Base-by-base conservation (phyloP, 2,888 invertebrate species). In the Ptilodon capucinus region DNA sequence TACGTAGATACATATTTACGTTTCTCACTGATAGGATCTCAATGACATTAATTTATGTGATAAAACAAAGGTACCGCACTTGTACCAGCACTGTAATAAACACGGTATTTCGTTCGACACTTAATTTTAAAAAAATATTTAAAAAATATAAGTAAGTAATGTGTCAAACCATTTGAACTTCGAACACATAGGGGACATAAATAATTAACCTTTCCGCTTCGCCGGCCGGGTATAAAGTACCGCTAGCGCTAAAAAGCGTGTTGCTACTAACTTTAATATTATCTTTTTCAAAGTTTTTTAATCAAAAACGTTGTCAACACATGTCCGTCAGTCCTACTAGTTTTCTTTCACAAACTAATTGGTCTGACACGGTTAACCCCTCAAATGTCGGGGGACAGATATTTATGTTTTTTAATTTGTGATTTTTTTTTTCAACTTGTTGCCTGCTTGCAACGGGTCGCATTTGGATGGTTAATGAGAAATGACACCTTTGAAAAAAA, bases 341-440 rank as follows among this genome's bases (percentile, higher is more conserved):
- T 73, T 80, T 79, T 84, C 85, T 84, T 87, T 87, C 83, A 84
- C 75, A 61, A 76, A 86, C 89, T 89, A 89, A 89, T 89, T 89
- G 90, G 84, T 87, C 76, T 88, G 88, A 86, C 89, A 81, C 72
- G 69, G 73, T 64, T 73, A 76, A 79, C 79, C 84, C 81, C 79
- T 73, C 76, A 60, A 70, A 60, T 69, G 69, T 66, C 61, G 63
- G 67, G 58, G 66, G 65, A 62, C 64, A 69, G 61, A 56, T 65
- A 52, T 64, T 72, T 75, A 40, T 40, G 14, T 82, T 83, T 84
- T 82, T 76, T 70, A 75, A 76, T 76, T 76, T 75, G 68, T 76
- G 72, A 71, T 71, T 68, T 70, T 71, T 79, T 79, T 79, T 76
- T 76, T 71, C 62, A 67, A 68, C 71, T 71, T 67, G 77, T 68